phyloP scores from a whole-genome alignment of 2,888 invertebrate species.

The Erebia palarica region DNA sequence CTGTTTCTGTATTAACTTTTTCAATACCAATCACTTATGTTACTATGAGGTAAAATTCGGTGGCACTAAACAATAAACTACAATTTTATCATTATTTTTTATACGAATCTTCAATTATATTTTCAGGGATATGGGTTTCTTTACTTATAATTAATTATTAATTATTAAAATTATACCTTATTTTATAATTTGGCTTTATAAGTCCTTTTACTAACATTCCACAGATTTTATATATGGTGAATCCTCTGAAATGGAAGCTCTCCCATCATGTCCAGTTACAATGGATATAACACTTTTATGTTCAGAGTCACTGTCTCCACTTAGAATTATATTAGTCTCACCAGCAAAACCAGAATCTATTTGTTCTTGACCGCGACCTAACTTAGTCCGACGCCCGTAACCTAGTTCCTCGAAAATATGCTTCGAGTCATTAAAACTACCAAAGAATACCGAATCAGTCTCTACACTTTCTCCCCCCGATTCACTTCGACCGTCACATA shows the following conservation, averaged over 20 bases:
- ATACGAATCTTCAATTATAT: too few relatives aligned
- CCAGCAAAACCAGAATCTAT: constrained; percentile 76
- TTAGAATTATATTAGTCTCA: constrained; percentile 74
- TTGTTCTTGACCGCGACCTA: constrained; percentile 60
- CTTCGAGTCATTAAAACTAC: constrained; percentile 83
- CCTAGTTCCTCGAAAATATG: constrained; percentile 70
- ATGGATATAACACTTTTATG: constrained; percentile 78
- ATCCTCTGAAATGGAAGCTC: constrained; percentile 65
- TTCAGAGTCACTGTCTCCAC: constrained; percentile 77
- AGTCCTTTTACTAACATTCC: constrained; percentile 56
- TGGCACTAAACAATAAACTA: constrained; percentile 44
- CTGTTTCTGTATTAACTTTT: too few relatives aligned
- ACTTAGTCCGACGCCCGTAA: constrained; percentile 41
- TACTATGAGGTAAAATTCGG: constrained; percentile 57
- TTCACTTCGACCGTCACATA: constrained; percentile 91
- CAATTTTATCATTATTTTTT: not conserved
- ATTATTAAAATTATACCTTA: constrained; percentile 7
- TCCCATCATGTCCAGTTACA: constrained; percentile 66
- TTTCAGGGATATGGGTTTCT: not conserved
- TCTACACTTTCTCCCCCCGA: constrained; percentile 94
- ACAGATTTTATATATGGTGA: constrained; percentile 67
- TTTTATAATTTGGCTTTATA: constrained; percentile 31
- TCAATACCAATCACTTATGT: not conserved
- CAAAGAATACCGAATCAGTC: constrained; percentile 93
- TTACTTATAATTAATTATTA: not conserved